These are phyloP conservation scores for Phasia obesa DNA, from an alignment of 2,888 invertebrate genomes.

Conservation along the genomic window DNA sequence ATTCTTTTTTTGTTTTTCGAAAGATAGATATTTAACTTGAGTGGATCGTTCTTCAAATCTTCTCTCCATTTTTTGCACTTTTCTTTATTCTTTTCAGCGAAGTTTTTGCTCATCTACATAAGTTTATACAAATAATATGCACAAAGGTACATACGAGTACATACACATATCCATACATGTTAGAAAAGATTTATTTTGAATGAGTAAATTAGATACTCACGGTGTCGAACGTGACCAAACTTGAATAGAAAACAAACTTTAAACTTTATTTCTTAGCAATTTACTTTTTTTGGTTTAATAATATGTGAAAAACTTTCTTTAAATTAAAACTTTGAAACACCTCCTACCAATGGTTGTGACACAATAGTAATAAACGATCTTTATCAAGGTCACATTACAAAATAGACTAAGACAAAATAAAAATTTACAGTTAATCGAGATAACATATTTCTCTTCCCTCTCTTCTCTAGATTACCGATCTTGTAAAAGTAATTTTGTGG, in stretches of 20 bases:
- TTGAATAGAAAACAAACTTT: too few relatives aligned
- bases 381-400: too few relatives aligned
- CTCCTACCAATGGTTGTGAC: not conserved
- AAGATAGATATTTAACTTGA: not conserved
- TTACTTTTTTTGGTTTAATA: too few relatives aligned
- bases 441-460: too few relatives aligned
- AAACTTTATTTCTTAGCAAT: too few relatives aligned
- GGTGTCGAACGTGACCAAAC: conserved; percentile 1
- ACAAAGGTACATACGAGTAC: too few relatives aligned
- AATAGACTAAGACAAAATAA: too few relatives aligned
- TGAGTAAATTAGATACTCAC: not conserved
- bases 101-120: not conserved
- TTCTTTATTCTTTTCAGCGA: not conserved
- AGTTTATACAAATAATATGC: not conserved
- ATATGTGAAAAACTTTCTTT: too few relatives aligned
- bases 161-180: not conserved
- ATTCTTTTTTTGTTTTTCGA: conserved; percentile 30
- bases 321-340: not conserved
- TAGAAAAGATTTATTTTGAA: not conserved
- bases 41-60: not conserved
- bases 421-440: too few relatives aligned
- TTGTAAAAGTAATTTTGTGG: too few relatives aligned
- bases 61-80: not conserved
- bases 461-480: too few relatives aligned
- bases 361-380: too few relatives aligned